Evolutionary conservation across 2,113 vertebrate species (phyloP).

Genomic region (Ahaetulla prasina): DNA sequence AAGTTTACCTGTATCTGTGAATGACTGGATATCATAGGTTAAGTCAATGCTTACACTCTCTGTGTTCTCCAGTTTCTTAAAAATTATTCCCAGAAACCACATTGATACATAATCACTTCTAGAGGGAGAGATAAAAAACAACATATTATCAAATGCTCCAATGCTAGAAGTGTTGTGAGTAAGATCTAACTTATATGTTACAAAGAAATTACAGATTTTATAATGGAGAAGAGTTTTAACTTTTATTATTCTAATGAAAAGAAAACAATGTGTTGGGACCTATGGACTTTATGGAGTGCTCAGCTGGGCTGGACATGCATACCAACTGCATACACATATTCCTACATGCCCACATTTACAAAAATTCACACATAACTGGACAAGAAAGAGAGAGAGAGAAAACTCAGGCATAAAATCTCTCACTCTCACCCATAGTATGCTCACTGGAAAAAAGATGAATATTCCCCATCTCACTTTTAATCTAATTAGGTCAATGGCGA

Average conservation of each 20-base stretch:
- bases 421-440: neutral
- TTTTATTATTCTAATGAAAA: neutral
- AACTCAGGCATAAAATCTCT: neutral
- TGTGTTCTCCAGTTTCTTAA: conserved; percentile 90
- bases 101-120: conserved; percentile 87
- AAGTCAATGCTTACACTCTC: conserved; percentile 92
- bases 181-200: neutral
- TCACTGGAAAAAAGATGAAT: neutral
- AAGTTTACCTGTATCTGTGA: conserved; percentile 90
- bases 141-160: neutral
- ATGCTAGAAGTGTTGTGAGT: neutral
- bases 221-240: neutral
- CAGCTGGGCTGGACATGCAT: neutral
- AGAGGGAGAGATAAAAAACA: conserved; percentile 23
- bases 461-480: neutral
- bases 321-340: neutral
- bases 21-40: conserved; percentile 93
- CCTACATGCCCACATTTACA: neutral
- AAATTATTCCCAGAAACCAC: conserved; percentile 97
- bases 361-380: neutral
- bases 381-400: neutral
- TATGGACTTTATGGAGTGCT: neutral
- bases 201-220: neutral
- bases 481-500: neutral
- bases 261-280: neutral